Evolutionary conservation across 1,140 invertebrate species (phyloP), one percentile per base, ranked within the genome.

Genomic region (Steinernema khuongi): DNA sequence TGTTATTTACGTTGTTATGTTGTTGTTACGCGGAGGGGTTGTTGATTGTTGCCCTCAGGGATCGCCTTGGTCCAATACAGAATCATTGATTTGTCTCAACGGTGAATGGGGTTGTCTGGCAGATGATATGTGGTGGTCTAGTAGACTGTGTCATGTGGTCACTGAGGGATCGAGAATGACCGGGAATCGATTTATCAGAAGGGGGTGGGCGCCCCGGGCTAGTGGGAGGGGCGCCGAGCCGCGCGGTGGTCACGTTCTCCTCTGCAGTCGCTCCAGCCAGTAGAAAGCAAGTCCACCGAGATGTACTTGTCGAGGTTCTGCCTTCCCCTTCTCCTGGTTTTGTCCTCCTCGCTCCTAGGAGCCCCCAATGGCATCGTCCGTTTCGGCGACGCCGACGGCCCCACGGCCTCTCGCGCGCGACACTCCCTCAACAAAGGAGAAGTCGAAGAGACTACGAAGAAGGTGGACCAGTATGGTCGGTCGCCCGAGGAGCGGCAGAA

Each of bases 401-500:
- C 36, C 36, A 11, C 50, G 50, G 26, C 7, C 14, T 22, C 50
- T 7, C 50, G 50, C 7, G 50, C 50, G 4, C 50, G 50, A 2
- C 50, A 22, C 11, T 60, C 50, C 2, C 14, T 60, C 22, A 22
- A 14, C 7, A 14, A 14, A 4, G 14, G 14, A n/a, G 36, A 11
- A 14, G 50, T 22, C 7, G 50, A 60, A 26, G 7, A 7, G 14
- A 22, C 50, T 22, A n/a, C n/a, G n/a, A n/a, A n/a, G n/a, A n/a
- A n/a, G n/a, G n/a, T n/a, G n/a, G 50, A 60, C 22, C 11, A 7
- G 14, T 60, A n/a, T 22, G 75, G 75, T 30, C 43, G 73, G 74
- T 66, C 74, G 1, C 43, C 72, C 32, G 74, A 73, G 32, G 74
- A 78, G 33, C 29, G 72, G 31, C 36, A 32, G n/a, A 69, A 41